These are phyloP conservation scores for Ahaetulla prasina DNA, from an alignment of 2,113 vertebrate species.

Conservation along the genomic window DNA sequence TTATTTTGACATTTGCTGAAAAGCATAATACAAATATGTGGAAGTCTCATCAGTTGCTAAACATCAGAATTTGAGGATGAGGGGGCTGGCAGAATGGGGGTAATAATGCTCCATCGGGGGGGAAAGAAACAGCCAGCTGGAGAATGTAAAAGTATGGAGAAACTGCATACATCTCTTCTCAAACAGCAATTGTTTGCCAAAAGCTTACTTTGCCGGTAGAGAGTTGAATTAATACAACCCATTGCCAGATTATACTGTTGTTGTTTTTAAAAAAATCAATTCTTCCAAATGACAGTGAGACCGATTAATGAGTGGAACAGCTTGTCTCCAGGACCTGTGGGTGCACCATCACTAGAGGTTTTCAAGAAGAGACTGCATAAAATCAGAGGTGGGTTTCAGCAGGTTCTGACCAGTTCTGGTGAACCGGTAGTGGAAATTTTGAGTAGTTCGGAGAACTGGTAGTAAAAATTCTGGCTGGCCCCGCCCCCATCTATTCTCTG, in stretches of 20 bases:
- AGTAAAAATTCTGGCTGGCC: too few relatives aligned
- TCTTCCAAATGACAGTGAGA: not conserved
- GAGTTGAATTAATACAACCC: constrained; percentile 46
- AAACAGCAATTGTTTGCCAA: constrained; percentile 42
- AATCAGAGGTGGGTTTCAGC: too few relatives aligned
- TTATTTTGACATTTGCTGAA: constrained; percentile 46
- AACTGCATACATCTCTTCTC: constrained; percentile 64
- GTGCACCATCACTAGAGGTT: too few relatives aligned
- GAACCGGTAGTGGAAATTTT: too few relatives aligned
- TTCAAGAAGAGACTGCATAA: too few relatives aligned
- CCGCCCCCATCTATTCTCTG: too few relatives aligned
- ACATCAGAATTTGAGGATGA: constrained; percentile 61
- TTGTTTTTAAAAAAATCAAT: not conserved
- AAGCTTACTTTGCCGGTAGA: constrained; percentile 39
- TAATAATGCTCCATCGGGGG: constrained; percentile 56
- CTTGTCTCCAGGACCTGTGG: not conserved
- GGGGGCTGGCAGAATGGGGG: constrained; percentile 25
- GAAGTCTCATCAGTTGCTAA: constrained; percentile 63
- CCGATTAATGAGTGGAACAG: not conserved
- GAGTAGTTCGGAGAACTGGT: too few relatives aligned
- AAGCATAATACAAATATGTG: constrained; percentile 37
- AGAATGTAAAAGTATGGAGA: constrained; percentile 46
- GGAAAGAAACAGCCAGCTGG: constrained; percentile 23
- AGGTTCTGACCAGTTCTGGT: too few relatives aligned
- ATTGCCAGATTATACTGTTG: constrained; percentile 21